These are phyloP conservation scores for Bembecia ichneumoniformis DNA, from an alignment of 2,888 invertebrate species.

Conservation along the genomic window DNA sequence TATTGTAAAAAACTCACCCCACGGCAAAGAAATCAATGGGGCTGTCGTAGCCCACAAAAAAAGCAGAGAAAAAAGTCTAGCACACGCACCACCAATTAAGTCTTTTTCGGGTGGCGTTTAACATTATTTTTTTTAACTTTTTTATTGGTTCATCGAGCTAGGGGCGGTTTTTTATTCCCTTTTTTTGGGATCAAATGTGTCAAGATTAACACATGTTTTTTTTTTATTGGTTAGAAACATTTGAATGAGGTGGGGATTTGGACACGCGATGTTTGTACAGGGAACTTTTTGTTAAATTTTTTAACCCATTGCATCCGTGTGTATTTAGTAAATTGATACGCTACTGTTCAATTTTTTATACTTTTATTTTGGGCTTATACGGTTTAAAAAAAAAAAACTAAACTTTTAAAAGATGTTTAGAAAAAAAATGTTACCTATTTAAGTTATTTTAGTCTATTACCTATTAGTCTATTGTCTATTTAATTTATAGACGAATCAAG, in stretches of 20 bases:
- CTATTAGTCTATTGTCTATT: no score
- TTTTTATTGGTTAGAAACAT: slow-evolving; percentile 37
- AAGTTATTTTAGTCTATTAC: no score
- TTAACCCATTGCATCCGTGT: slow-evolving; percentile 16
- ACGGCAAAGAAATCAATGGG: slow-evolving; percentile 30
- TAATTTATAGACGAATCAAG: no score
- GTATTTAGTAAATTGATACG: slow-evolving; percentile 37
- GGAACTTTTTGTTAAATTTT: slow-evolving; percentile 16
- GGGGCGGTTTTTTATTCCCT: slow-evolving; percentile 51
- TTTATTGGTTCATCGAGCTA: slow-evolving; percentile 49
- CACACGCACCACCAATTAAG: slow-evolving; percentile 62
- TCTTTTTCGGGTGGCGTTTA: slow-evolving; percentile 40
- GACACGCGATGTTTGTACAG: slow-evolving; percentile 52
- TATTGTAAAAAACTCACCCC: slow-evolving; percentile 61
- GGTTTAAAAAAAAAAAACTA: no score
- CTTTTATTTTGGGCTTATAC: no score
- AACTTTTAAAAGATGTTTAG: no score
- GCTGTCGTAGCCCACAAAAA: slow-evolving; percentile 26
- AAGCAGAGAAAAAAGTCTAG: slow-evolving; percentile 45
- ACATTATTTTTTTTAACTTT: slow-evolving; percentile 40
- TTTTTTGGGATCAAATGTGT: slow-evolving; percentile 37
- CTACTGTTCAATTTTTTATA: slow-evolving; percentile 30
- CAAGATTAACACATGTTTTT: slow-evolving; percentile 45
- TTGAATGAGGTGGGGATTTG: slow-evolving; percentile 39
- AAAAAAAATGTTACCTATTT: no score